Conservation (phyloP, 2,888 invertebrate genomes). For the Campoletis raptor region DNA sequence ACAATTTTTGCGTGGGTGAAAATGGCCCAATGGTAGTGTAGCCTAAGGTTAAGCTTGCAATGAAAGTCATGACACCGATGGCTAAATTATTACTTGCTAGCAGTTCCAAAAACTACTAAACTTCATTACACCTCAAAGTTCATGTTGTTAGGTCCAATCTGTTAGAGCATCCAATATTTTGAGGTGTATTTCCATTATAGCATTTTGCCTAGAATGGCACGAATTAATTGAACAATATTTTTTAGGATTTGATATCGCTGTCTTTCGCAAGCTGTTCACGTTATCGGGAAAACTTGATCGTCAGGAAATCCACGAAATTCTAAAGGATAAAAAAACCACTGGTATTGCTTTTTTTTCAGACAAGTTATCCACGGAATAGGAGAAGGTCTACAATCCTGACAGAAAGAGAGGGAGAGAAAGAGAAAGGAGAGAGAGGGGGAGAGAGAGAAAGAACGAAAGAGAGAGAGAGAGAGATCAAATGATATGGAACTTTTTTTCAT, state of each 20-base stretch:
- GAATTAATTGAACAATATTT: not conserved
- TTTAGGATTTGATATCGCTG: not conserved
- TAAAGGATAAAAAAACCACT: not conserved
- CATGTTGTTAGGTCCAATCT: not conserved
- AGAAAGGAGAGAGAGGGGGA: not conserved
- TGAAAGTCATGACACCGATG: too few relatives aligned
- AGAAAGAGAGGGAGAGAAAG: not conserved
- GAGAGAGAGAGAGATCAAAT: not conserved
- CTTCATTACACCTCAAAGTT: not conserved
- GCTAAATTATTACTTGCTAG: too few relatives aligned
- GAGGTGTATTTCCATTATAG: not conserved
- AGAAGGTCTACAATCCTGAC: not conserved
- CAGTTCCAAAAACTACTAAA: not conserved
- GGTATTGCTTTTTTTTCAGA: not conserved
- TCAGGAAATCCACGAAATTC: not conserved
- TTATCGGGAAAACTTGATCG: not conserved
- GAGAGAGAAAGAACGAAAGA: not conserved
- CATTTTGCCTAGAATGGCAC: not conserved
- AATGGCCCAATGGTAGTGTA: too few relatives aligned
- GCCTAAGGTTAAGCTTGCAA: too few relatives aligned
- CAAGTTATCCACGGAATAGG: not conserved
- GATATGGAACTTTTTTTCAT: conserved; percentile 61
- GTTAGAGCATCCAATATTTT: not conserved
- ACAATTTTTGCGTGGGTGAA: too few relatives aligned
- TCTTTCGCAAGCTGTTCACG: not conserved